Evolutionary conservation across 2,113 vertebrate genomes (phyloP).

Genomic region (Marmota flaviventris): DNA sequence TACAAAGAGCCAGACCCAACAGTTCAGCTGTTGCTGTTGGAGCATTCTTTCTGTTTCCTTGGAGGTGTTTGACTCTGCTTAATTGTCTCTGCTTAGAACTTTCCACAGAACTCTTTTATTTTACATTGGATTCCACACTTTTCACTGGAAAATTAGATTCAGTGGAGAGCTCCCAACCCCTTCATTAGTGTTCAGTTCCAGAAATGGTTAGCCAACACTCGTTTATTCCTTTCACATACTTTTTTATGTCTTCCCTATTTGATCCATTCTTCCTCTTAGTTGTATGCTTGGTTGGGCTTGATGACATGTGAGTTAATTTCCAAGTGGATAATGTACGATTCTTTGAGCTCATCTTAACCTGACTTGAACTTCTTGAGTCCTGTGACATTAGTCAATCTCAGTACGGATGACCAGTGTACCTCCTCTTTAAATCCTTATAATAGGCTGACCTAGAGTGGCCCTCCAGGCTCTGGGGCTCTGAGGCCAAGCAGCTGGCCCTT

Average conservation of each 20-base stretch:
- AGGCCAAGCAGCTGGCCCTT: not conserved
- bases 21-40: not conserved
- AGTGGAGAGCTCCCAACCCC: not conserved
- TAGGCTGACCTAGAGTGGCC: not conserved
- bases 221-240: not conserved
- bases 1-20: not conserved
- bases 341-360: conserved; percentile 21
- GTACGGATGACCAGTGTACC: not conserved
- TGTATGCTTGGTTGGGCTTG: not conserved
- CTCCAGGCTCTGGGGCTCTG: not conserved
- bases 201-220: not conserved
- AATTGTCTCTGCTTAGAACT: not conserved
- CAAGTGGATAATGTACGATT: not conserved
- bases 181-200: not conserved
- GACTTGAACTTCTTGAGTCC: conserved; percentile 7
- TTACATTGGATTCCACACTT: not conserved
- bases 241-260: not conserved
- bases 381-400: conserved; percentile 27
- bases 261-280: not conserved
- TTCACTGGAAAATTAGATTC: not conserved
- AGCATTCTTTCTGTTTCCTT: not conserved
- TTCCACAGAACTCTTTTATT: not conserved
- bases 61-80: not conserved
- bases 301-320: not conserved
- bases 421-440: not conserved